A percentile compares a stretch with the other conserved stretches of the same genome.
phyloP scores from a whole-genome alignment of 2,888 invertebrate genomes.

The Diadegma fenestrale region DNA sequence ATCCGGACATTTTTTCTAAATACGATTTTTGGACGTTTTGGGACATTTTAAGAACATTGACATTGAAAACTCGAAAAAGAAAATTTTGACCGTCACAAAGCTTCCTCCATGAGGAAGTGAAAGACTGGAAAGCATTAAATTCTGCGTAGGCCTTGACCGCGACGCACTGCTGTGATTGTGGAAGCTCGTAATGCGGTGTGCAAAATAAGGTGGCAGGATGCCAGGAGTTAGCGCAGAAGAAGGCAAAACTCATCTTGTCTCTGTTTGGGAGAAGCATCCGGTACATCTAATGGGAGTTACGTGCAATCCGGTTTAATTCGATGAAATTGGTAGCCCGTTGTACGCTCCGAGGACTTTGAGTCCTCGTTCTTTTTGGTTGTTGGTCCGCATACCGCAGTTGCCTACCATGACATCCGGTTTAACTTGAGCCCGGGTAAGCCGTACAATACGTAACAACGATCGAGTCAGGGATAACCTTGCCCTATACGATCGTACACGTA shows the following conservation, averaged over 20 bases:
- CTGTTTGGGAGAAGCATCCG: slow-evolving; percentile 37
- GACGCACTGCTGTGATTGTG: slow-evolving; percentile 37
- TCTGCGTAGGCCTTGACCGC: background rate
- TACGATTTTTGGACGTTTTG: too few species aligned
- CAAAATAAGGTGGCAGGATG: slow-evolving; percentile 67
- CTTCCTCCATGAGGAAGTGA: too few species aligned
- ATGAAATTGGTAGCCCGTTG: slow-evolving; percentile 73
- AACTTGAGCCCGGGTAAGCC: slow-evolving; percentile 28
- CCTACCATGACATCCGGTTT: slow-evolving; percentile 30
- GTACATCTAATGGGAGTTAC: slow-evolving; percentile 74
- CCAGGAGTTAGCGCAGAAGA: slow-evolving; percentile 42
- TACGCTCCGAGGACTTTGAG: slow-evolving; percentile 30
- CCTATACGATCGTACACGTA: slow-evolving; percentile 6
- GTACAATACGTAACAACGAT: slow-evolving; percentile 35
- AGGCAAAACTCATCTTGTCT: slow-evolving; percentile 48
- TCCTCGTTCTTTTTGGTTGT: slow-evolving; percentile 24
- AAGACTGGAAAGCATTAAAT: background rate
- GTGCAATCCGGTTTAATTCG: slow-evolving; percentile 75
- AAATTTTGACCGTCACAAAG: too few species aligned
- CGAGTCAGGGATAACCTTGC: slow-evolving; percentile 16
- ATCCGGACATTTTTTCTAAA: too few species aligned
- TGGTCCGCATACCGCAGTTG: slow-evolving; percentile 5
- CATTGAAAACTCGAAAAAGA: too few species aligned
- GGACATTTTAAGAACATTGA: too few species aligned
- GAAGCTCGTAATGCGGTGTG: slow-evolving; percentile 49